Conservation (phyloP, 2,888 invertebrate genomes). For the Tetropium fuscum region DNA sequence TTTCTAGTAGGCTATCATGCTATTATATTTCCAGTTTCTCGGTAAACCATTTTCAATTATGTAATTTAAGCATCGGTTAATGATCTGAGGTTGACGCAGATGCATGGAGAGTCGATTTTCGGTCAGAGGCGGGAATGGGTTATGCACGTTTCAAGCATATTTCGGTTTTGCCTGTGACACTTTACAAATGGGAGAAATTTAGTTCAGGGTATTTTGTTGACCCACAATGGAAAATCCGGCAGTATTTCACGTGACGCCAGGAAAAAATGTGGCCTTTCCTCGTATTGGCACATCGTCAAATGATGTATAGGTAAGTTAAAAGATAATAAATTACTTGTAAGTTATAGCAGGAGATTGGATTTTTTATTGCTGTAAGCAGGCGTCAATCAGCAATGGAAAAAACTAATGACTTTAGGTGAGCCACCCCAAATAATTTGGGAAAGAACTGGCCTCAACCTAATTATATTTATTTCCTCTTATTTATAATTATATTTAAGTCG, state of each 20-base stretch:
- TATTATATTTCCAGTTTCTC: not conserved
- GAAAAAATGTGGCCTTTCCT: slow-evolving; percentile 13
- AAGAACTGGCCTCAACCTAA: no score
- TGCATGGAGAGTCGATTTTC: slow-evolving; percentile 21
- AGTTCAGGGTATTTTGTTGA: slow-evolving; percentile 6
- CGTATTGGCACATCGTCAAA: no score
- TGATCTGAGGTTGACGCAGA: slow-evolving; percentile 14
- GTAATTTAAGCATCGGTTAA: slow-evolving; percentile 16
- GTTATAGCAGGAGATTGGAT: not conserved
- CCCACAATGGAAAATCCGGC: slow-evolving; percentile 8
- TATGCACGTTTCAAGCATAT: slow-evolving; percentile 24
- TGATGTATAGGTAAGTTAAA: no score
- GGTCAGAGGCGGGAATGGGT: slow-evolving; percentile 14
- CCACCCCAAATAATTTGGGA: not conserved
- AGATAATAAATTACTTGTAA: no score
- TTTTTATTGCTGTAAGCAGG: not conserved
- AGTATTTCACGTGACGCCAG: slow-evolving; percentile 1
- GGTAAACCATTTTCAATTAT: not conserved
- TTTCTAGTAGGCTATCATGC: no score
- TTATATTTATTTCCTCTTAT: no score
- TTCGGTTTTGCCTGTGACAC: slow-evolving; percentile 28
- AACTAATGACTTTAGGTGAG: not conserved
- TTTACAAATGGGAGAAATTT: slow-evolving; percentile 32
- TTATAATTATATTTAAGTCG: no score
- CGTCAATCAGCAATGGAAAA: not conserved